These are phyloP conservation scores for Conops quadrifasciatus DNA, from an alignment of 2,888 invertebrate species.

Conservation along the genomic window DNA sequence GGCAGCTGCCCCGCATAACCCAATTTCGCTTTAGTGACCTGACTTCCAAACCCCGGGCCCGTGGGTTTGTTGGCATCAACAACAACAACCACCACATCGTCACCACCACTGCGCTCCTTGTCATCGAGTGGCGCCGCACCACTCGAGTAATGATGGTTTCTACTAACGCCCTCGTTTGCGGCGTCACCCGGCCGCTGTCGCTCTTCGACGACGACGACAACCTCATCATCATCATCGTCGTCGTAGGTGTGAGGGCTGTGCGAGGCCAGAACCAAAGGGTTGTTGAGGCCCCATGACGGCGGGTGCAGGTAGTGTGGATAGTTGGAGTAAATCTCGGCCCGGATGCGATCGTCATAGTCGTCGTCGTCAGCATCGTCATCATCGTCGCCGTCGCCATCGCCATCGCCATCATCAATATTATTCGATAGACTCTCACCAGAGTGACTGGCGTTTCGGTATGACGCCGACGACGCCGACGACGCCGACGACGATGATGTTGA, in stretches of 20 bases:
- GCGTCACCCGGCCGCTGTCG: slow-evolving; percentile 40
- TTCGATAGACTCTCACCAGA: slow-evolving; percentile 51
- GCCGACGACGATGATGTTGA: slow-evolving; percentile 29
- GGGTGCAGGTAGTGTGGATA: slow-evolving; percentile 72
- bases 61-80: slow-evolving; percentile 41
- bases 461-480: slow-evolving; percentile 64
- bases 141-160: slow-evolving; percentile 15
- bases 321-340: slow-evolving; percentile 68
- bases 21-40: slow-evolving; percentile 14
- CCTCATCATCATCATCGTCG: slow-evolving; percentile 60
- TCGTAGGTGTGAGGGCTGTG: slow-evolving; percentile 65
- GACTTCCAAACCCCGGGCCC: slow-evolving; percentile 27
- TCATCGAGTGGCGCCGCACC: slow-evolving; percentile 35
- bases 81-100: slow-evolving; percentile 58
- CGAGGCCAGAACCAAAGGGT: slow-evolving; percentile 64
- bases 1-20: slow-evolving; percentile 33
- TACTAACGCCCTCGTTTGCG: not conserved
- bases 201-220: slow-evolving; percentile 54
- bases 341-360: slow-evolving; percentile 68
- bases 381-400: slow-evolving; percentile 39
- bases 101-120: slow-evolving; percentile 48
- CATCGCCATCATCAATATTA: slow-evolving; percentile 53
- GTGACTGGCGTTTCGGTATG: slow-evolving; percentile 35
- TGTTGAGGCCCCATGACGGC: slow-evolving; percentile 64
- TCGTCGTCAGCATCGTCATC: slow-evolving; percentile 61